A percentile compares a stretch with the other conserved stretches of the same genome.
These are phyloP conservation scores for Chaitophorus viminalis DNA, from an alignment of 2,888 invertebrate species.

Conservation along the genomic window DNA sequence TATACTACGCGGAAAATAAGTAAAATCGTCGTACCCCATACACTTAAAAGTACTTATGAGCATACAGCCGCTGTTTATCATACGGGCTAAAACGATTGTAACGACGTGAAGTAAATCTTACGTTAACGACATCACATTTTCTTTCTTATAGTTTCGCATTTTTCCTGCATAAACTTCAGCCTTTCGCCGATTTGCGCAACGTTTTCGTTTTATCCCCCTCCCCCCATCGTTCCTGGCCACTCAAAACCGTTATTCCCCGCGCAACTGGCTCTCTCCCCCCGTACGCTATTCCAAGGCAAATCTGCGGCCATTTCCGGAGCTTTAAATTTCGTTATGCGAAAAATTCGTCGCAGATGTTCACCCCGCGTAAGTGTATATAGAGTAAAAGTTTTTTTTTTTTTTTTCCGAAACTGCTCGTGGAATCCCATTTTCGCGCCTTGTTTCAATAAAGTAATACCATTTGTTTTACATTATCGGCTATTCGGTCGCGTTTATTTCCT, in stretches of 20 bases:
- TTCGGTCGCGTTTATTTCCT: conserved; percentile 52
- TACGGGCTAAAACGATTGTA: conserved; percentile 48
- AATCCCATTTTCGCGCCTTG: conserved; percentile 54
- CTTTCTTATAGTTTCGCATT: conserved; percentile 48
- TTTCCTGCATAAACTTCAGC: conserved; percentile 30
- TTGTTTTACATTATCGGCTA: conserved; percentile 58
- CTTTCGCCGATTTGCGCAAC: conserved; percentile 49
- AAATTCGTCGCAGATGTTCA: conserved; percentile 60
- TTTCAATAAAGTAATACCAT: conserved; percentile 59
- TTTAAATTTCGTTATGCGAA: conserved; percentile 58
- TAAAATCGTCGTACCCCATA: not conserved
- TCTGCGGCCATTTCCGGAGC: conserved; percentile 56
- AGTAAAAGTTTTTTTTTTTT: conserved; percentile 42
- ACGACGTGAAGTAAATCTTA: conserved; percentile 55
- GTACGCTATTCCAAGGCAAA: conserved; percentile 25
- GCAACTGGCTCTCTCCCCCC: not conserved
- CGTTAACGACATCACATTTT: conserved; percentile 55
- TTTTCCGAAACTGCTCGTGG: not conserved
- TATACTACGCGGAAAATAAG: conserved; percentile 3
- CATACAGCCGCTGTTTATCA: conserved; percentile 35
- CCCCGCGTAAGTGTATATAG: conserved; percentile 11
- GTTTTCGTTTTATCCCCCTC: conserved; percentile 21
- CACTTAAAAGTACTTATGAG: conserved; percentile 16
- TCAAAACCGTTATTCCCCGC: not conserved
- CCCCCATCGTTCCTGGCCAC: not conserved